These are phyloP conservation scores for Macrochelys suwanniensis DNA, from an alignment of 2,797 vertebrate genomes.

Conservation along the genomic window DNA sequence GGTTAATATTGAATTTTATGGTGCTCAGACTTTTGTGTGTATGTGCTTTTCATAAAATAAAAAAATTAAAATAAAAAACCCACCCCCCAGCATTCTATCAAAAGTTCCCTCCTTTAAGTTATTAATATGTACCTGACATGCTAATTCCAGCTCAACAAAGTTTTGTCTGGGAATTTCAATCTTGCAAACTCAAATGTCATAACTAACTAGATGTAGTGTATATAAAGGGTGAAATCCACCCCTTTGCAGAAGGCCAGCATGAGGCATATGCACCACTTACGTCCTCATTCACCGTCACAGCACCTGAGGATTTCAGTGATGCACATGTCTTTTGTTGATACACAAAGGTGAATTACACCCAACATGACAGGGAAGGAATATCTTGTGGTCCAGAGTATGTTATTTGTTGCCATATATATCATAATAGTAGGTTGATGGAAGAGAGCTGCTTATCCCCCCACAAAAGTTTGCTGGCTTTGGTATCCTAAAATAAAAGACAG, in stretches of 20 bases:
- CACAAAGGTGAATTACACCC: neutral
- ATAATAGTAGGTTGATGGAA: conserved; percentile 3
- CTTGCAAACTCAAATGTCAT: neutral
- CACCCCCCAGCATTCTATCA: neutral
- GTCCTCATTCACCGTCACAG: neutral
- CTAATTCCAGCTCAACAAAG: neutral
- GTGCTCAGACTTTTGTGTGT: neutral
- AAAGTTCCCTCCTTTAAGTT: conserved; percentile 2
- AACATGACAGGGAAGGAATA: conserved; percentile 3
- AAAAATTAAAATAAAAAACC: neutral
- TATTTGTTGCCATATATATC: conserved; percentile 36
- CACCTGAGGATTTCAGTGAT: neutral
- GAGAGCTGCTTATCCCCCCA: neutral
- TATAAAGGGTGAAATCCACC: conserved; percentile 4
- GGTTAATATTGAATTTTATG: neutral
- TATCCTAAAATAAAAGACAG: conserved; percentile 63
- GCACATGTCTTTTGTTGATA: neutral
- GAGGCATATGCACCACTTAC: neutral
- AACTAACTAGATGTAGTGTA: neutral
- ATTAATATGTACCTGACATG: neutral
- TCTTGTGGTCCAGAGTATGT: neutral
- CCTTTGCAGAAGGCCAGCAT: neutral
- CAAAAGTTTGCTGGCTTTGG: conserved; percentile 45
- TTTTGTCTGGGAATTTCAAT: neutral
- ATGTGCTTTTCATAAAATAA: neutral